A percentile compares a stretch with the other conserved stretches of the same genome.
These are phyloP conservation scores for Marcusenius ussheri DNA, from an alignment of 2,113 vertebrate genomes.

Conservation along the genomic window DNA sequence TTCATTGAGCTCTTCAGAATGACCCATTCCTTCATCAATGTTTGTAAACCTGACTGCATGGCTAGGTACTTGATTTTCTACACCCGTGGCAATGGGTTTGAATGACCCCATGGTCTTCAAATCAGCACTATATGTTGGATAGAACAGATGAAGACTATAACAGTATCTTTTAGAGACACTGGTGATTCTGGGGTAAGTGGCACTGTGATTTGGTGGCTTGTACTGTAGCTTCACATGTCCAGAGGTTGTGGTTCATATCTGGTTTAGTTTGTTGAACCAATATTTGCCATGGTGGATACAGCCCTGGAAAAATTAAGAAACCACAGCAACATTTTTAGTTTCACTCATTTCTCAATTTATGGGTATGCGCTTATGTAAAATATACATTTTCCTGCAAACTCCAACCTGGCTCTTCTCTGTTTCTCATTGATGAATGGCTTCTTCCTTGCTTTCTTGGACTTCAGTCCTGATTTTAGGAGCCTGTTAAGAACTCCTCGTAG, in stretches of 20 bases:
- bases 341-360: too few relatives aligned
- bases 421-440: too few relatives aligned
- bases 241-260: neutral
- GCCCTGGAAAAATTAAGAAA: too few relatives aligned
- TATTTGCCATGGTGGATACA: neutral
- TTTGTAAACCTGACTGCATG: neutral
- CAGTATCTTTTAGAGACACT: neutral
- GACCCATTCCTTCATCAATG: neutral
- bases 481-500: too few relatives aligned
- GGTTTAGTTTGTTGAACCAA: neutral
- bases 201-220: neutral
- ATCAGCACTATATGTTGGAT: neutral
- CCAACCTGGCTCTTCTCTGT: too few relatives aligned
- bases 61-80: neutral
- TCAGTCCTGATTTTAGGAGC: too few relatives aligned
- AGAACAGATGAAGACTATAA: neutral
- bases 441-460: too few relatives aligned
- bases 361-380: too few relatives aligned
- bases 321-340: too few relatives aligned
- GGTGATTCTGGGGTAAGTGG: neutral
- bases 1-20: neutral
- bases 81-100: neutral
- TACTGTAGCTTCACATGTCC: neutral
- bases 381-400: too few relatives aligned
- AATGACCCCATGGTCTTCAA: neutral